Conservation (phyloP, 1,140 invertebrate genomes). For the Schmidtea mediterranea region DNA sequence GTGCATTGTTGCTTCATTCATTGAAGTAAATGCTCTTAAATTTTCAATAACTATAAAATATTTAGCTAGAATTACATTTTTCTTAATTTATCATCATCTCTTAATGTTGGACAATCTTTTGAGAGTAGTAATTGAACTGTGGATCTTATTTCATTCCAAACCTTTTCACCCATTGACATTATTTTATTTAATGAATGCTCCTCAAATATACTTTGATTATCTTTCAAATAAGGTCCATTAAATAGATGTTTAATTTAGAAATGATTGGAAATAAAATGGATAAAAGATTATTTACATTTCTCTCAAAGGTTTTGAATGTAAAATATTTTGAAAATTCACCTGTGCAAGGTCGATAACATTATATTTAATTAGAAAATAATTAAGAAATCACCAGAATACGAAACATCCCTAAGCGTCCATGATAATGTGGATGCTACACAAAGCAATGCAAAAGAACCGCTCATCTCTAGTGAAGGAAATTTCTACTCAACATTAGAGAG, state of each 20-base stretch:
- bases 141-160: slow-evolving; percentile 53
- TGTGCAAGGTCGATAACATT: no score
- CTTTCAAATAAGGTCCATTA: slow-evolving; percentile 40
- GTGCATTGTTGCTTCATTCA: slow-evolving; percentile 55
- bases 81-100: slow-evolving; percentile 35
- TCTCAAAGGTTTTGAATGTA: no score
- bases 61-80: slow-evolving; percentile 30
- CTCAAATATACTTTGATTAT: slow-evolving; percentile 50
- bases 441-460: no score
- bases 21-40: slow-evolving; percentile 43
- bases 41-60: slow-evolving; percentile 5
- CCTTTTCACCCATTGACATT: slow-evolving; percentile 48
- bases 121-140: slow-evolving; percentile 46
- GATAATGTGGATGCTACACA: no score
- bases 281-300: no score
- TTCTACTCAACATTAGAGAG: no score
- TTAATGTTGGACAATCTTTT: slow-evolving; percentile 34
- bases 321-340: no score
- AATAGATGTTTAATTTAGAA: slow-evolving; percentile 55
- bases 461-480: no score
- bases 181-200: slow-evolving; percentile 56
- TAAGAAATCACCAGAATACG: no score
- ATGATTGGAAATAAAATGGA: no score
- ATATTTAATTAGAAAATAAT: no score
- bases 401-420: no score